These are phyloP conservation scores for Drosophila histrio DNA, from an alignment of 2,888 invertebrate species.

Conservation along the genomic window DNA sequence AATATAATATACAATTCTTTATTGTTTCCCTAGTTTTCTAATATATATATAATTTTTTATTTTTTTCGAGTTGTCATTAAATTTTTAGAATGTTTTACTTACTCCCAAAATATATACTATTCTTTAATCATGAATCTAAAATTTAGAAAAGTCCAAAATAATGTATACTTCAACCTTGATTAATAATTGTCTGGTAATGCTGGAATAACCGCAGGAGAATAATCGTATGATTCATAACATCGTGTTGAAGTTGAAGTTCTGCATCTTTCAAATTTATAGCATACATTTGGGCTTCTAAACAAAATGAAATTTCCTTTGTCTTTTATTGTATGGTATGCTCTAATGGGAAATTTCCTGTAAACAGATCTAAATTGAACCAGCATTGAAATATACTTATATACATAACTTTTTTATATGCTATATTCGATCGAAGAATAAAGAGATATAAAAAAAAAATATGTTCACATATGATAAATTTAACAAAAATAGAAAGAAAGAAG, in stretches of 20 bases:
- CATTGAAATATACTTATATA: too few species aligned
- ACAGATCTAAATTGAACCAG: not conserved
- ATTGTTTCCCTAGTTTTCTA: too few species aligned
- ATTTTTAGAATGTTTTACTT: too few species aligned
- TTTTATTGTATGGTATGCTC: not conserved
- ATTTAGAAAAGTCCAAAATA: not conserved
- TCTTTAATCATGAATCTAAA: not conserved
- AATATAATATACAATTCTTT: not conserved
- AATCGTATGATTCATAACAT: not conserved
- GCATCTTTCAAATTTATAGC: constrained; percentile 4
- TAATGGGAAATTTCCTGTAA: not conserved
- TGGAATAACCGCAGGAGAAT: not conserved
- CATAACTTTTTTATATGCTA: too few species aligned
- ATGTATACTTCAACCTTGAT: too few species aligned
- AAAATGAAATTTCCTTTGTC: not conserved
- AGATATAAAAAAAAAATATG: too few species aligned
- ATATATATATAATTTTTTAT: too few species aligned
- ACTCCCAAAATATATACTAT: too few species aligned
- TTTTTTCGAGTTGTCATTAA: too few species aligned
- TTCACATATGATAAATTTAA: not conserved
- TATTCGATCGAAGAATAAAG: too few species aligned
- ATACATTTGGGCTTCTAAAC: constrained; percentile 23
- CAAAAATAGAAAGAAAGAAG: not conserved
- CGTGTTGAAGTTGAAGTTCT: not conserved
- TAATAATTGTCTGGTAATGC: too few species aligned